Evolutionary conservation across 1,140 invertebrate species (phyloP), one percentile per base, ranked within the genome.

Genomic region (Helicoverpa zea): DNA sequence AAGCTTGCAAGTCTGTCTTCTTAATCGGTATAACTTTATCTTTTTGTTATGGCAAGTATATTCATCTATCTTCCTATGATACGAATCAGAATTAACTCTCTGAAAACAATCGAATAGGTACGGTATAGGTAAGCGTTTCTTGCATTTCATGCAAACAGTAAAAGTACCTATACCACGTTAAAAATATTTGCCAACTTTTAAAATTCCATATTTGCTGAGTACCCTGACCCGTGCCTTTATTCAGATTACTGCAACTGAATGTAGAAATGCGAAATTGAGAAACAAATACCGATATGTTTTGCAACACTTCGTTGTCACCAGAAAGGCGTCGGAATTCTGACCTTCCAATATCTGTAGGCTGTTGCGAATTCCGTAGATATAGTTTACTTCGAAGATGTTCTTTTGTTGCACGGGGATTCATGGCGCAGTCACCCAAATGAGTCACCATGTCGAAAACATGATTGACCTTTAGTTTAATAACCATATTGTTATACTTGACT

Each of bases 251-350:
- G 58, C 49, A 68, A 58, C 56, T 7, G 14, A n/a, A 64, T 68
- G 64, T 68, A 68, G 64, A 68, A 68, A 68, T 68, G n/a, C 16
- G 64, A 49, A 23, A 49, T 68, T 68, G 64, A 68, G 64, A 49
- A 18, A 68, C 64, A 68, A 68, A 68, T 35, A 47, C 35, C 35
- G 35, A 43, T 43, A 43, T 43, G 35, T 68, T 43, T 68, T 68
- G 64, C 64, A 68, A 68, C 3, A n/a, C 5, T 23, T 68, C 49
- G 43, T 43, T 68, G 64, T 68, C 64, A 43, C 64, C 64, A 49
- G 58, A 29, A 30, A 29, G 23, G 58, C 58, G 16, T 16, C 5
- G 16, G 64, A 49, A 49, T 68, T 68, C n/a, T 68, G 64, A 49
- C 64, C 64, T 68, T 68, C 43, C 43, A 49, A 43, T 12, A 18